phyloP scores from a whole-genome alignment of 2,888 invertebrate species.

The Zaprionus lineosus region DNA sequence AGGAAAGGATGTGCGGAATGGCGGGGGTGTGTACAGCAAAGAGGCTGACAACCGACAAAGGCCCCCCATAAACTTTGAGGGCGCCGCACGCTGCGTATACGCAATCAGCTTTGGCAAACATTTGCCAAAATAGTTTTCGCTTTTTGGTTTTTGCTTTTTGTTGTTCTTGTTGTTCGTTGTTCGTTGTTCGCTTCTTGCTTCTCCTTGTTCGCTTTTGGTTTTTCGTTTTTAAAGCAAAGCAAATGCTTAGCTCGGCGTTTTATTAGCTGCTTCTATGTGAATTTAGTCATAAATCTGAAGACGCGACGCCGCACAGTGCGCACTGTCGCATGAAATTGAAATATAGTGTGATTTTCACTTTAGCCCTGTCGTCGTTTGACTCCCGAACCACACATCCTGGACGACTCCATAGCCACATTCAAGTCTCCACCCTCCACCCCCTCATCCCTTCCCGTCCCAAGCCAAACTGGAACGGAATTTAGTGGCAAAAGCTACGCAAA shows the following conservation, averaged over 20 bases:
- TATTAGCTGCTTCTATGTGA: constrained; percentile 74
- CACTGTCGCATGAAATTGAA: constrained; percentile 76
- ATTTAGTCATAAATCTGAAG: constrained; percentile 74
- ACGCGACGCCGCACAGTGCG: constrained; percentile 67
- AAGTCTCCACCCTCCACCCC: too few relatives aligned
- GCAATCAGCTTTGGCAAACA: constrained; percentile 72
- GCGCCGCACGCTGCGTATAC: constrained; percentile 69
- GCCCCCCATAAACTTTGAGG: constrained; percentile 57
- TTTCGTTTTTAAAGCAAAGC: constrained; percentile 50
- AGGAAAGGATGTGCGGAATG: background rate
- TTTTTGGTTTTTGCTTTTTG: constrained; percentile 19
- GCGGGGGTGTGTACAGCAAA: constrained; percentile 12
- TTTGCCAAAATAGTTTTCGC: constrained; percentile 68
- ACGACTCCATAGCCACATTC: too few relatives aligned
- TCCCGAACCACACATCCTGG: background rate
- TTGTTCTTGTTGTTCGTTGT: too few relatives aligned
- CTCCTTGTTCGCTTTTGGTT: too few relatives aligned
- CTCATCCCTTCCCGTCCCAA: background rate
- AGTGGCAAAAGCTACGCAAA: constrained; percentile 57
- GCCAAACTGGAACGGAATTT: constrained; percentile 49
- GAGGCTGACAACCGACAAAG: constrained; percentile 49
- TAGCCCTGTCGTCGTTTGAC: constrained; percentile 25
- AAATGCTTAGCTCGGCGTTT: constrained; percentile 73
- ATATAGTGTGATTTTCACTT: constrained; percentile 78
- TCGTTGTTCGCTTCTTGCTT: too few relatives aligned